phyloP scores from a whole-genome alignment of 2,797 vertebrate genomes.

The Parauchenoglanis punctatus region DNA sequence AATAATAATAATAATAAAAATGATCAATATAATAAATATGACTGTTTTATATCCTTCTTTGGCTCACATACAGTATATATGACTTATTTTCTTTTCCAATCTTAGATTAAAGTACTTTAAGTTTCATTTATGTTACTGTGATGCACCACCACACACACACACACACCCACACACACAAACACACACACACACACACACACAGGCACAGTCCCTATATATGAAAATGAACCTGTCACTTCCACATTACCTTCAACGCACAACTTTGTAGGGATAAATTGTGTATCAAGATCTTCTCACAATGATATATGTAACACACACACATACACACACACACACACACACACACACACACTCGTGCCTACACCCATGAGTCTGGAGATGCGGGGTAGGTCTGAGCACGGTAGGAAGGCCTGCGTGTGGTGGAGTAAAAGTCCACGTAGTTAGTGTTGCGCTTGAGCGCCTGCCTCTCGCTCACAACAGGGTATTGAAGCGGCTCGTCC shows the following conservation, averaged over 20 bases:
- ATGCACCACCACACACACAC: constrained; percentile 27
- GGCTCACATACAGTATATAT: constrained; percentile 68
- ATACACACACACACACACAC: constrained; percentile 38
- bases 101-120: constrained; percentile 47
- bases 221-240: constrained; percentile 44
- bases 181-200: constrained; percentile 19
- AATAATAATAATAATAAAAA: constrained; percentile 12
- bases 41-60: constrained; percentile 73
- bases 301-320: constrained; percentile 54
- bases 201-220: constrained; percentile 34
- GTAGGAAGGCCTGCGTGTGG: constrained; percentile 89
- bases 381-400: constrained; percentile 94
- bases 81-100: constrained; percentile 73
- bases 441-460: constrained; percentile 91
- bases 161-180: constrained; percentile 13
- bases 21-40: constrained; percentile 40
- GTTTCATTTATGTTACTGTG: constrained; percentile 52
- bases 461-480: constrained; percentile 81
- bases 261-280: constrained; percentile 41
- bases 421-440: constrained; percentile 99
- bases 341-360: constrained; percentile 55
- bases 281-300: constrained; percentile 25
- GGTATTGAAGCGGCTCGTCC: constrained; percentile 85
- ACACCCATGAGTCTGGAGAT: constrained; percentile 98
- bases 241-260: constrained; percentile 13